phyloP scores from a whole-genome alignment of 2,113 vertebrate species.

The Datnioides undecimradiatus region DNA sequence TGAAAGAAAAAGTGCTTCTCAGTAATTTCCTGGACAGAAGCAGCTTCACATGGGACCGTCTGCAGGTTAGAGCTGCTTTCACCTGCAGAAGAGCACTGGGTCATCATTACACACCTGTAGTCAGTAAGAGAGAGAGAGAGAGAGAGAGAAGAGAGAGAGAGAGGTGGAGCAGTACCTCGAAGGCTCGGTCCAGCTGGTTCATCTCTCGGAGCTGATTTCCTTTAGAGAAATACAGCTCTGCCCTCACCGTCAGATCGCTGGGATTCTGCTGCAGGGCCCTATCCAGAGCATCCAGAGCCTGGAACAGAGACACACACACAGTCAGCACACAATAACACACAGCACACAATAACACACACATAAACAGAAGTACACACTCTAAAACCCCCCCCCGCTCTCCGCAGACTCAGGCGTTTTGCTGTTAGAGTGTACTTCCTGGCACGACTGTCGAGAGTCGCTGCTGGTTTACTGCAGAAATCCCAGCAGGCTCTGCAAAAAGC shows the following conservation, averaged over 20 bases:
- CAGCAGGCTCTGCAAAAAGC: background rate
- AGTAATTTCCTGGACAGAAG: too few relatives aligned
- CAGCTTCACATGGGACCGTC: too few relatives aligned
- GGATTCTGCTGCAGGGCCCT: slow-evolving; percentile 90
- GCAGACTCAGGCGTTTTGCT: background rate
- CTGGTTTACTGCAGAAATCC: background rate
- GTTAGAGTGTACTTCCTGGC: background rate
- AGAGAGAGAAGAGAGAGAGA: background rate
- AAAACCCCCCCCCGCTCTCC: background rate
- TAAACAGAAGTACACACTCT: background rate
- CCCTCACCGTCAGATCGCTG: slow-evolving; percentile 87
- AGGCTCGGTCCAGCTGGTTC: slow-evolving; percentile 90
- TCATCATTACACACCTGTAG: too few relatives aligned
- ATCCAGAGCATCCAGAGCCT: slow-evolving; percentile 91
- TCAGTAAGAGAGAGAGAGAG: too few relatives aligned
- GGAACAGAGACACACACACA: slow-evolving; percentile 11
- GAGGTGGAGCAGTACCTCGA: slow-evolving; percentile 82
- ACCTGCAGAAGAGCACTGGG: too few relatives aligned
- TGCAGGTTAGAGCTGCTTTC: too few relatives aligned
- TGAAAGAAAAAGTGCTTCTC: too few relatives aligned
- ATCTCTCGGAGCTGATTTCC: slow-evolving; percentile 94
- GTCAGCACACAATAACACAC: background rate
- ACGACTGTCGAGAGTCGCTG: background rate
- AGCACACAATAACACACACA: background rate
- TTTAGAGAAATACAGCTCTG: slow-evolving; percentile 94